Evolutionary conservation across 2,797 vertebrate species (phyloP).

Genomic region (Champsocephalus gunnari): DNA sequence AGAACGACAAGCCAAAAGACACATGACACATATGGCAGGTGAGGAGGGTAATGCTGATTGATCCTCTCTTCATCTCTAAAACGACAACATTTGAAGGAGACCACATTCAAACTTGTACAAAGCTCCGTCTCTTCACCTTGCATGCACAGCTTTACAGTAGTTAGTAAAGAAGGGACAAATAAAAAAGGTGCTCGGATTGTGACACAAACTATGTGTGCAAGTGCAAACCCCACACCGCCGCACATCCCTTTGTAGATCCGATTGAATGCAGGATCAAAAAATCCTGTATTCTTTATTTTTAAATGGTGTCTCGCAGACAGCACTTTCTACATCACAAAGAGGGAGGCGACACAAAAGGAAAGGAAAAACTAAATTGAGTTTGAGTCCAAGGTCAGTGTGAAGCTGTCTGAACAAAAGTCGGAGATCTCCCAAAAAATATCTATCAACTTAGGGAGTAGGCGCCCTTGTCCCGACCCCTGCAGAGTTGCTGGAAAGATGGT

Average conservation of each 20-base stretch:
- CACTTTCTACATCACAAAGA: constrained; percentile 69
- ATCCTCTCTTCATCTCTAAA: constrained; percentile 76
- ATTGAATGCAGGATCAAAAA: constrained; percentile 77
- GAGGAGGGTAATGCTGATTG: constrained; percentile 81
- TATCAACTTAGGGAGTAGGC: constrained; percentile 83
- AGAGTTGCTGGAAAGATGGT: constrained; percentile 90
- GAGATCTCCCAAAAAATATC: constrained; percentile 81
- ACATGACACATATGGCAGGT: constrained; percentile 75
- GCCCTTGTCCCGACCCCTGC: constrained; percentile 91
- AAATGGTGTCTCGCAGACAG: constrained; percentile 66
- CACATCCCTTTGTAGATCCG: constrained; percentile 72
- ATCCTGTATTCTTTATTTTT: constrained; percentile 12
- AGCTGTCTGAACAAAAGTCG: constrained; percentile 81
- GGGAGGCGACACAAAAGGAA: constrained; percentile 63
- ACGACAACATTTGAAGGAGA: constrained; percentile 62
- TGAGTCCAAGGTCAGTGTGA: constrained; percentile 83
- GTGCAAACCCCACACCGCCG: constrained; percentile 36
- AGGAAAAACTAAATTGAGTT: constrained; percentile 81
- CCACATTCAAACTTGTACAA: constrained; percentile 74
- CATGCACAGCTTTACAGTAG: constrained; percentile 71
- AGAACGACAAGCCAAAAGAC: constrained; percentile 75
- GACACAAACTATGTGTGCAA: constrained; percentile 60
- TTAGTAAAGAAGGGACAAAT: constrained; percentile 56
- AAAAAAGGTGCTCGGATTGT: constrained; percentile 48
- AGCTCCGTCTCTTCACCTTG: constrained; percentile 59